Conservation (phyloP, 2,888 invertebrate species). For the Thumatha senex region DNA sequence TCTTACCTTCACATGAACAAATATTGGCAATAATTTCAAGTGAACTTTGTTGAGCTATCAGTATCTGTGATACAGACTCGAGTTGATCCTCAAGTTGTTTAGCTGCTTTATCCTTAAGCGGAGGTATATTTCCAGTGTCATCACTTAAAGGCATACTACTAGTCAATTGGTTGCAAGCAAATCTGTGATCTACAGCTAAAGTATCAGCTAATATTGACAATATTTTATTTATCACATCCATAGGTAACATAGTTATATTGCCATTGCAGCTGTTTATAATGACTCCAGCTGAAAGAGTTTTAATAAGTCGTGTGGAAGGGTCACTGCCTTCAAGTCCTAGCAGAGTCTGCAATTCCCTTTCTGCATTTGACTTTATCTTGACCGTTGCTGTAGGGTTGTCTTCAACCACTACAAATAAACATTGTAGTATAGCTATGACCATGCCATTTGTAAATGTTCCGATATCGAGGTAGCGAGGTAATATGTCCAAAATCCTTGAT, state of each 20-base stretch:
- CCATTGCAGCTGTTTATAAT: conserved; percentile 80
- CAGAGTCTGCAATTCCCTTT: conserved; percentile 66
- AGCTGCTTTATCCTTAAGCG: conserved; percentile 64
- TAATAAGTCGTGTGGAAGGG: conserved; percentile 74
- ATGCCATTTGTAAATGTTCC: conserved; percentile 82
- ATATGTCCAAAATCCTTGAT: conserved; percentile 83
- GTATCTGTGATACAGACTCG: conserved; percentile 76
- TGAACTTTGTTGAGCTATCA: conserved; percentile 87
- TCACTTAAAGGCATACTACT: conserved; percentile 72
- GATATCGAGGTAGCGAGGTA: conserved; percentile 84
- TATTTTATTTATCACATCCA: conserved; percentile 74
- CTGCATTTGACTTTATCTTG: conserved; percentile 77
- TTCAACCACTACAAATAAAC: conserved; percentile 88
- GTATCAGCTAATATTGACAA: conserved; percentile 77
- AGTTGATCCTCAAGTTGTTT: conserved; percentile 74
- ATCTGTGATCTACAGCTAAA: conserved; percentile 80
- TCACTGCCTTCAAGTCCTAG: conserved; percentile 65
- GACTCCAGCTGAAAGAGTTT: conserved; percentile 84
- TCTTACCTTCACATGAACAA: conserved; percentile 85
- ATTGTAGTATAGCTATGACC: conserved; percentile 84
- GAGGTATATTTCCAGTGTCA: conserved; percentile 49
- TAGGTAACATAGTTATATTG: conserved; percentile 64
- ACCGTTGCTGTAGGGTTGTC: conserved; percentile 85
- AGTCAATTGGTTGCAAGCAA: conserved; percentile 73
- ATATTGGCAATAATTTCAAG: conserved; percentile 89